Percentiles rank a stretch among this genome's conserved stretches.
phyloP scores from a whole-genome alignment of 2,888 invertebrate species.

The Phaonia tiefii region DNA sequence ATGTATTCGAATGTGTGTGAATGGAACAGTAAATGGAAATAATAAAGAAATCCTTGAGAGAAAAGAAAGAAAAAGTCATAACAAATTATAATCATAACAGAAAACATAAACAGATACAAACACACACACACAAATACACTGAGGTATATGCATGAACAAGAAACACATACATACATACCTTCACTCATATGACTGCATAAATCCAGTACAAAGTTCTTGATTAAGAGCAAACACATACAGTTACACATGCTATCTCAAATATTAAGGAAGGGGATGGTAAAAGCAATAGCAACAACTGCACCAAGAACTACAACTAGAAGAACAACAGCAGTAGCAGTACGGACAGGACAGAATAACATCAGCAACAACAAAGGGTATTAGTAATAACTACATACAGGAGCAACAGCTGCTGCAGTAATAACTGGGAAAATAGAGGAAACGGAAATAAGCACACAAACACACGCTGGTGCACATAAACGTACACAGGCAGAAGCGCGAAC shows the following conservation, averaged over 20 bases:
- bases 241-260: slow-evolving; percentile 39
- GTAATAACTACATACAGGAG: slow-evolving; percentile 43
- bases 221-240: not conserved
- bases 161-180: slow-evolving; percentile 15
- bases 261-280: slow-evolving; percentile 56
- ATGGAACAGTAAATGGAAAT: slow-evolving; percentile 39
- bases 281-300: slow-evolving; percentile 43
- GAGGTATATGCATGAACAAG: not conserved
- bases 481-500: slow-evolving; percentile 8
- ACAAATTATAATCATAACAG: slow-evolving; percentile 62
- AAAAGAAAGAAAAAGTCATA: slow-evolving; percentile 62
- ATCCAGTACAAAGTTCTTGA: not conserved
- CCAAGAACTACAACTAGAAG: not conserved
- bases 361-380: slow-evolving; percentile 6
- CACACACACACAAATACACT: slow-evolving; percentile 4
- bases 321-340: slow-evolving; percentile 28
- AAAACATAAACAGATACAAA: slow-evolving; percentile 48
- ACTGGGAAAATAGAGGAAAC: slow-evolving; percentile 35
- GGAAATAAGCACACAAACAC: slow-evolving; percentile 6
- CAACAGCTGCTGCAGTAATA: slow-evolving; percentile 67
- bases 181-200: not conserved
- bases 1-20: not conserved
- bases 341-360: slow-evolving; percentile 14
- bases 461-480: slow-evolving; percentile 6
- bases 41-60: slow-evolving; percentile 58